phyloP scores from a whole-genome alignment of 2,113 vertebrate species.

The Phyllostomus discolor region DNA sequence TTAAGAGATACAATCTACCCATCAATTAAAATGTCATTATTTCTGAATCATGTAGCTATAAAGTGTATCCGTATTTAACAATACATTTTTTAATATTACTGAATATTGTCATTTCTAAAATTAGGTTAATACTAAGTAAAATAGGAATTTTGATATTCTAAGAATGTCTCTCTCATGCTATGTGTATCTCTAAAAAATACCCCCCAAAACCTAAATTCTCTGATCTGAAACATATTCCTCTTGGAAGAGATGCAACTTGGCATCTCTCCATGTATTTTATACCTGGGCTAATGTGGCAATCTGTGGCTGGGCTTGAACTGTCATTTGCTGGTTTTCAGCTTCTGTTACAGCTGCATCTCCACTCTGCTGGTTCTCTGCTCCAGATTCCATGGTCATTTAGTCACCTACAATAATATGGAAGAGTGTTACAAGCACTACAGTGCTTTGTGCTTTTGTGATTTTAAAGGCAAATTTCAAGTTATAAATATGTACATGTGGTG shows the following conservation, averaged over 20 bases:
- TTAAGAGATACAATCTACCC: conserved; percentile 2
- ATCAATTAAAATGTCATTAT: conserved; percentile 38
- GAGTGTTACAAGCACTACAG: conserved; percentile 74
- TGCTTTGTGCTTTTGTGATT: conserved; percentile 60
- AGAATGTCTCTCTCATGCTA: conserved; percentile 17
- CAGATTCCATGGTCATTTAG: conserved; percentile 99
- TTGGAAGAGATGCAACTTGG: conserved; percentile 38
- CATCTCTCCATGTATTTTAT: conserved; percentile 69
- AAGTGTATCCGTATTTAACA: conserved; percentile 16
- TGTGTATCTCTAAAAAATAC: not conserved
- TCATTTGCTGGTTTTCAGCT: conserved; percentile 95
- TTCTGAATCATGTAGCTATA: conserved; percentile 24
- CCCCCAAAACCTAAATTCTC: not conserved
- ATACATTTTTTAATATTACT: conserved; percentile 12
- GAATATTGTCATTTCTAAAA: conserved; percentile 45
- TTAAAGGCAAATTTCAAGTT: conserved; percentile 59
- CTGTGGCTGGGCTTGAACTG: conserved; percentile 89
- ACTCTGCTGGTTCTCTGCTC: conserved; percentile 96
- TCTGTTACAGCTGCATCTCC: conserved; percentile 94
- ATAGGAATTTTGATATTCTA: conserved; percentile 24
- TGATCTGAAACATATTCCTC: conserved; percentile 39
- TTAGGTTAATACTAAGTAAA: conserved; percentile 26
- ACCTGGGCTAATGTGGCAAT: conserved; percentile 97
- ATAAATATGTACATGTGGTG: conserved; percentile 21
- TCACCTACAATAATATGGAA: conserved; percentile 87